Conservation (phyloP, 2,797 vertebrate species). For the Myoxocephalus aenaeus region DNA sequence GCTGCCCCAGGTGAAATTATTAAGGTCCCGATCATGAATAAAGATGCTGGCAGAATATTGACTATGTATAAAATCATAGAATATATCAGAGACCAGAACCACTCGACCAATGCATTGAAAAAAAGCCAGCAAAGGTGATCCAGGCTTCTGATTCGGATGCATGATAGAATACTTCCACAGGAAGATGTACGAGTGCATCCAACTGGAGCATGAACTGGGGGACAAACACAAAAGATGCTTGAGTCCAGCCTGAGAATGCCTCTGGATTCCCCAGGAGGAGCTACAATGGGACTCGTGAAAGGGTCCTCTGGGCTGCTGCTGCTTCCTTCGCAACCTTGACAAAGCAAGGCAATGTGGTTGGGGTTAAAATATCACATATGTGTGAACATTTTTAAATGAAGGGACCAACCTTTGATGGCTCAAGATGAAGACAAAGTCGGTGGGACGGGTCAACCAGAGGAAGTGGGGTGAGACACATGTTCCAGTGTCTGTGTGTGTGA, state of each 20-base stretch:
- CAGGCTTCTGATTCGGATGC: neutral
- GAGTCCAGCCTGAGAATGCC: neutral
- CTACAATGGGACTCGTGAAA: neutral
- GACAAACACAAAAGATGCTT: neutral
- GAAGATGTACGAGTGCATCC: neutral
- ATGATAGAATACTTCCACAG: neutral
- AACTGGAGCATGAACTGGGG: neutral
- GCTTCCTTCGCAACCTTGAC: neutral
- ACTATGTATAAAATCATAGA: neutral
- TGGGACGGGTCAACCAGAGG: constrained; percentile 38
- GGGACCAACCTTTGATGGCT: neutral
- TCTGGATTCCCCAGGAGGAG: neutral
- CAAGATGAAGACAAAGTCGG: constrained; percentile 41
- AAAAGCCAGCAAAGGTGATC: neutral
- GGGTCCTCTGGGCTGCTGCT: neutral
- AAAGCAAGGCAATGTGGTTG: neutral
- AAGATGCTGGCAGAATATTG: neutral
- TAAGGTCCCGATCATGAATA: neutral
- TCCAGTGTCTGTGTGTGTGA: constrained; percentile 32
- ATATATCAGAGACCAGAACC: neutral
- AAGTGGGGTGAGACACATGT: constrained; percentile 31
- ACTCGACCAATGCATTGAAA: neutral
- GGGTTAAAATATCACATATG: neutral
- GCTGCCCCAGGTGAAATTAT: neutral
- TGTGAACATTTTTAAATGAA: constrained; percentile 8